Base-by-base conservation (phyloP, 2,113 vertebrate species). In the Chauna torquata region DNA sequence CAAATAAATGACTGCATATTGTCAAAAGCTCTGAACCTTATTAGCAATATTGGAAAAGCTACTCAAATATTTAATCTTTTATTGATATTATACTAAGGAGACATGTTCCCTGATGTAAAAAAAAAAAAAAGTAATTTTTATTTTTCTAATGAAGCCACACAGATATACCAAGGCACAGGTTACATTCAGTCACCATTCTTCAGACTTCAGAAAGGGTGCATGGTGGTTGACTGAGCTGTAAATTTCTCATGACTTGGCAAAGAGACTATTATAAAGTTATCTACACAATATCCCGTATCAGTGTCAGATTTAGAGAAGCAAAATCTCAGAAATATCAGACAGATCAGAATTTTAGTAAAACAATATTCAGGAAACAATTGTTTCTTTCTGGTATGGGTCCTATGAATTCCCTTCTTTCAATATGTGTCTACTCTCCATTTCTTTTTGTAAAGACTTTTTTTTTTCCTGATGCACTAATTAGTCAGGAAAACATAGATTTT, bases 401-500 rank as follows among this genome's bases (percentile, higher is more conserved):
- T 36, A 47, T 8, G 7, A 11, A 34, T 82, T 92, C n/a, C 25
- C 9, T 74, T 82, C 74, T 55, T 68, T 18, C 42, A 84, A 64
- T 66, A 70, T 10, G 23, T 45, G 4, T 61, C 32, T 49, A 40
- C 2, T 1, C 16, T 71, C 2, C 7, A 4, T 45, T 50, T 78
- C 45, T 87, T 74, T 12, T 32, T 78, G 11, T 52, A 58, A 69
- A 42, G 11, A 16, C 8, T 11, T 70, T 25, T 50, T 19, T 87
- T 65, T 79, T 50, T 93, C 47, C 16, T 70, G 27, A 49, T 32
- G 10, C 4, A 34, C 30, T 20, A 83, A 57, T 57, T 69, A 32
- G 7, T 42, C 16, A 40, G 14, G 32, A 44, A 82, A 88, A 9
- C 0, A 1, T 3, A 8, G 40, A 3, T 3, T 20, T 55, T 52